These are phyloP conservation scores for Palythoa grandiflora DNA, from an alignment of 92 coral and sea anemone species.

Conservation along the genomic window DNA sequence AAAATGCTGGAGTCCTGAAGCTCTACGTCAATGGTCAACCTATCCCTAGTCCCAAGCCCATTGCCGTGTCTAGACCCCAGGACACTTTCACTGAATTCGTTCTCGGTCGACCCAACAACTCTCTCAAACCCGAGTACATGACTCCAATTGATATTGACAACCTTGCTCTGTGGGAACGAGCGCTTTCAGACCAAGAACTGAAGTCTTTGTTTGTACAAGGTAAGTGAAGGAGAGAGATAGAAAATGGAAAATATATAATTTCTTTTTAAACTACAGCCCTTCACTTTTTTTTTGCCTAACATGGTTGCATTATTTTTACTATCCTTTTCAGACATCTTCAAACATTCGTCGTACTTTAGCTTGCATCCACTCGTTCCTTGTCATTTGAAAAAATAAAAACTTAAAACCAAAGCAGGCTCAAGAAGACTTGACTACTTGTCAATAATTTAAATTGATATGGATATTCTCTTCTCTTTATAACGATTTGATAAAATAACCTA, in stretches of 20 bases:
- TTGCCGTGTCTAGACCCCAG: conserved; percentile 65
- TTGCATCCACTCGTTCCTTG: too few relatives aligned
- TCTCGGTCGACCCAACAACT: conserved; percentile 89
- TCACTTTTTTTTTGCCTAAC: too few relatives aligned
- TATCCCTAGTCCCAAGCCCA: conserved; percentile 64
- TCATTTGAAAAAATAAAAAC: too few relatives aligned
- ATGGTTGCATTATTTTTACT: too few relatives aligned
- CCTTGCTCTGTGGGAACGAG: conserved; percentile 82
- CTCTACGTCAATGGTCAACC: conserved; percentile 75
- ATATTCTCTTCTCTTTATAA: too few relatives aligned
- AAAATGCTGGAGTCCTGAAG: conserved; percentile 70
- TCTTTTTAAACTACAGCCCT: neutral
- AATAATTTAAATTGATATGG: too few relatives aligned
- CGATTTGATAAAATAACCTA: too few relatives aligned
- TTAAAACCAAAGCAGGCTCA: too few relatives aligned
- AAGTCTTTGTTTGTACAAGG: conserved; percentile 23
- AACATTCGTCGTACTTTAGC: too few relatives aligned
- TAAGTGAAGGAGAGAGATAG: neutral
- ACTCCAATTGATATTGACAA: conserved; percentile 67
- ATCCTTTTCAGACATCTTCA: too few relatives aligned
- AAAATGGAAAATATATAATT: neutral
- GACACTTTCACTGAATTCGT: conserved; percentile 75
- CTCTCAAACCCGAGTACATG: conserved; percentile 66
- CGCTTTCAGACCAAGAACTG: conserved; percentile 71
- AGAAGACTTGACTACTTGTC: too few relatives aligned